phyloP scores from a whole-genome alignment of 2,888 invertebrate genomes.

The Heliconius ismenius region DNA sequence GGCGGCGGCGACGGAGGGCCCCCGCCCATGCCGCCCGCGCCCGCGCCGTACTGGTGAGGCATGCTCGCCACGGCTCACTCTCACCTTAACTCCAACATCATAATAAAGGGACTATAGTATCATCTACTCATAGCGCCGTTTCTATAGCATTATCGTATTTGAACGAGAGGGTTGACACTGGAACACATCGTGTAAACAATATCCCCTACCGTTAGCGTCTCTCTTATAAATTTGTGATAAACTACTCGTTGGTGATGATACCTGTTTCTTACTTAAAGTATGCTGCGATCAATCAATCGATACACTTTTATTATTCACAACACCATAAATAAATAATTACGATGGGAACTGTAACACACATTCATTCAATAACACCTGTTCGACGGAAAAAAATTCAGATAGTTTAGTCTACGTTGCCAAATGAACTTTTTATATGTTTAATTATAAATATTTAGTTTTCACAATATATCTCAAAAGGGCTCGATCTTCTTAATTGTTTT shows the following conservation, averaged over 20 bases:
- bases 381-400: constrained; percentile 85
- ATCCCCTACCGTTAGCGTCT: constrained; percentile 51
- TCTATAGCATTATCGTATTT: constrained; percentile 52
- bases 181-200: constrained; percentile 47
- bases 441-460: constrained; percentile 1
- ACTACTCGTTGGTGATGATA: constrained; percentile 9
- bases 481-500: constrained; percentile 25
- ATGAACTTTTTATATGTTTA: constrained; percentile 48
- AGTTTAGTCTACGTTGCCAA: constrained; percentile 75
- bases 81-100: constrained; percentile 67
- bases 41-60: constrained; percentile 91
- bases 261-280: constrained; percentile 20
- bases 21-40: constrained; percentile 86
- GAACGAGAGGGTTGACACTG: constrained; percentile 46
- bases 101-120: constrained; percentile 49
- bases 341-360: constrained; percentile 79
- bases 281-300: constrained; percentile 57
- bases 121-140: constrained; percentile 48
- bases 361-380: constrained; percentile 91
- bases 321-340: constrained; percentile 75
- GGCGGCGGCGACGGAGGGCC: constrained; percentile 88
- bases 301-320: constrained; percentile 79
- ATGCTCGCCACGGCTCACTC: constrained; percentile 82
- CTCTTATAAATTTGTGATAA: constrained; percentile 45
- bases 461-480: not conserved